These are phyloP conservation scores for Belonocnema kinseyi DNA, from an alignment of 1,140 invertebrate species.

Conservation along the genomic window DNA sequence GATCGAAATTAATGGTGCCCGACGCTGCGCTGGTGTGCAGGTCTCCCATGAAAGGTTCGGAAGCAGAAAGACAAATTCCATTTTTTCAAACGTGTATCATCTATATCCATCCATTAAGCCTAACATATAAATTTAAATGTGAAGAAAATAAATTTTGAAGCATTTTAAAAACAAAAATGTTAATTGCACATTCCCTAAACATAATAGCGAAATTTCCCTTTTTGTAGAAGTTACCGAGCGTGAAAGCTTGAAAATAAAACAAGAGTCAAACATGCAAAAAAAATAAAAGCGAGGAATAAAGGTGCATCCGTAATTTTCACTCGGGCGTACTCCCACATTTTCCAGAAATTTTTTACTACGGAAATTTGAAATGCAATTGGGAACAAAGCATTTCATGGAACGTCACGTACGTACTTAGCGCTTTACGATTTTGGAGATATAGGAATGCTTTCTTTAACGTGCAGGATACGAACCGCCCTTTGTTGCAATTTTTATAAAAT, in stretches of 20 bases:
- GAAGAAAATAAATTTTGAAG: too few relatives aligned
- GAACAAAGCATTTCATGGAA: conserved; percentile 33
- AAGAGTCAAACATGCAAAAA: not conserved
- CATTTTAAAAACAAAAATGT: too few relatives aligned
- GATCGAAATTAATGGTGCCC: conserved; percentile 12
- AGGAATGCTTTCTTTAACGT: not conserved
- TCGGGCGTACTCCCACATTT: conserved; percentile 41
- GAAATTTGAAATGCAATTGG: conserved; percentile 42
- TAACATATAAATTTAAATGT: too few relatives aligned
- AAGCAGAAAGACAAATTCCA: not conserved
- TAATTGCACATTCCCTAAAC: too few relatives aligned
- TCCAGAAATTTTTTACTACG: conserved; percentile 37
- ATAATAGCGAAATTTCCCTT: too few relatives aligned
- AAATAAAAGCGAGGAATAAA: conserved; percentile 36
- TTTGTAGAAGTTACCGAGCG: too few relatives aligned
- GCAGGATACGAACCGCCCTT: conserved; percentile 33
- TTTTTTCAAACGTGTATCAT: not conserved
- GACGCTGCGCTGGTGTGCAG: not conserved
- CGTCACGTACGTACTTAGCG: conserved; percentile 34
- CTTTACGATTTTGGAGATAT: conserved; percentile 34
- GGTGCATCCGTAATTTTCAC: conserved; percentile 49
- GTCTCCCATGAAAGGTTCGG: not conserved
- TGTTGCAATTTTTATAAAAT: not conserved
- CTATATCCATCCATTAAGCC: too few relatives aligned
- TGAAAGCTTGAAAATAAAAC: too few relatives aligned